Conservation (phyloP, 2,113 vertebrate genomes). For the Vulpes vulpes region DNA sequence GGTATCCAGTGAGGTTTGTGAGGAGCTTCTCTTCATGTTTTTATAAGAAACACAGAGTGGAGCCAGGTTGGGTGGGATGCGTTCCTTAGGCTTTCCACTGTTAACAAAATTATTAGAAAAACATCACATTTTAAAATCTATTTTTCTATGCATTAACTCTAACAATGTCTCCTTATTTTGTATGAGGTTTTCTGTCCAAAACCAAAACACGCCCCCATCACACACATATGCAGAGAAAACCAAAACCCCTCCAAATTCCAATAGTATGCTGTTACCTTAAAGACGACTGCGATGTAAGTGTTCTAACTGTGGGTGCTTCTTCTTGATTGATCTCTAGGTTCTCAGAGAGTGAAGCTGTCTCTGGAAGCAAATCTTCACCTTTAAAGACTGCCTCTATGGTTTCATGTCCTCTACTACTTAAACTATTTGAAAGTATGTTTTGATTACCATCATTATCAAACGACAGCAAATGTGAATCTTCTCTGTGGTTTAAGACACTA, state of each 20-base stretch:
- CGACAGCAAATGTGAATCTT: slow-evolving; percentile 82
- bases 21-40: slow-evolving; percentile 96
- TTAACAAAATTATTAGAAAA: slow-evolving; percentile 81
- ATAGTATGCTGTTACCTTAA: slow-evolving; percentile 84
- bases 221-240: not conserved
- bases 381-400: slow-evolving; percentile 86
- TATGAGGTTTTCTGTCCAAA: not conserved
- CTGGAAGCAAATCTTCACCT: slow-evolving; percentile 85
- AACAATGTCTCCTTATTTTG: not conserved
- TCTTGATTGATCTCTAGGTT: slow-evolving; percentile 90
- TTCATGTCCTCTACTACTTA: slow-evolving; percentile 80
- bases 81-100: slow-evolving; percentile 95
- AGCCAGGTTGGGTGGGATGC: slow-evolving; percentile 90
- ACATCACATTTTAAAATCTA: slow-evolving; percentile 55
- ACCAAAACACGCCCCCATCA: not conserved
- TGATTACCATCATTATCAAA: slow-evolving; percentile 85
- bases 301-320: slow-evolving; percentile 86
- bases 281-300: slow-evolving; percentile 88
- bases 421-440: slow-evolving; percentile 76
- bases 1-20: slow-evolving; percentile 95
- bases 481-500: slow-evolving; percentile 78
- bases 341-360: slow-evolving; percentile 82
- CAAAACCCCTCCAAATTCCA: not conserved
- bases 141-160: not conserved
- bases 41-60: slow-evolving; percentile 94